phyloP scores from a whole-genome alignment of 37 sponge, comb jelly and placozoan species.

The Theonella swinhoei region DNA sequence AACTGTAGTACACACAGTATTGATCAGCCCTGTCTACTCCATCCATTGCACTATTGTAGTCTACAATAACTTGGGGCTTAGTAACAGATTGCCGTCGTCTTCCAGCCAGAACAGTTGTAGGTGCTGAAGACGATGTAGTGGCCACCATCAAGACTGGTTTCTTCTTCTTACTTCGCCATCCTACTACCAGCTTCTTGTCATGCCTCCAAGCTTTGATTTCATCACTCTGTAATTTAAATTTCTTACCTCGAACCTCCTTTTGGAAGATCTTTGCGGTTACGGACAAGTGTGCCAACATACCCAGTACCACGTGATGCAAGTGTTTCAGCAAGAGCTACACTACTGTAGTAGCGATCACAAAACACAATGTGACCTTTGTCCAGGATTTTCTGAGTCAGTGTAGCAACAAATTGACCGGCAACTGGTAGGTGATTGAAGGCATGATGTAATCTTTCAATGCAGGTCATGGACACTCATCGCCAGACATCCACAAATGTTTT shows the following conservation, averaged over 20 bases:
- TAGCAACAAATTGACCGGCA: too few species aligned
- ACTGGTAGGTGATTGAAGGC: too few species aligned
- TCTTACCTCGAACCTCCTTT: neutral
- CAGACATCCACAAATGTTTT: neutral
- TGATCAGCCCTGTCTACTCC: conserved; percentile 9
- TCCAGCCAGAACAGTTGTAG: neutral
- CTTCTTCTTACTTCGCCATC: conserved; percentile 5
- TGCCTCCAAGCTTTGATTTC: neutral
- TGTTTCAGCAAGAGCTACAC: neutral
- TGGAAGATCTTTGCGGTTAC: neutral
- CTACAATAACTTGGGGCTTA: neutral
- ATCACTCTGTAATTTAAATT: neutral
- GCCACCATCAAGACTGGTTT: neutral
- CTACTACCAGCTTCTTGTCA: neutral
- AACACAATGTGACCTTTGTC: neutral
- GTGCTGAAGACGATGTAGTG: neutral
- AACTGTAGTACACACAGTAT: too few species aligned
- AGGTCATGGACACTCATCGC: neutral
- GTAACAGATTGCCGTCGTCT: neutral
- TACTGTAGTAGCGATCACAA: conserved; percentile 12
- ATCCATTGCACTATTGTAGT: conserved; percentile 13
- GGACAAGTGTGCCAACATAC: too few species aligned
- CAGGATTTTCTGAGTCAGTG: too few species aligned
- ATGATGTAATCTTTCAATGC: too few species aligned
- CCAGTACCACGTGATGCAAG: neutral